Base-by-base conservation (phyloP, 2,797 vertebrate genomes). In the Hylomyscus alleni region DNA sequence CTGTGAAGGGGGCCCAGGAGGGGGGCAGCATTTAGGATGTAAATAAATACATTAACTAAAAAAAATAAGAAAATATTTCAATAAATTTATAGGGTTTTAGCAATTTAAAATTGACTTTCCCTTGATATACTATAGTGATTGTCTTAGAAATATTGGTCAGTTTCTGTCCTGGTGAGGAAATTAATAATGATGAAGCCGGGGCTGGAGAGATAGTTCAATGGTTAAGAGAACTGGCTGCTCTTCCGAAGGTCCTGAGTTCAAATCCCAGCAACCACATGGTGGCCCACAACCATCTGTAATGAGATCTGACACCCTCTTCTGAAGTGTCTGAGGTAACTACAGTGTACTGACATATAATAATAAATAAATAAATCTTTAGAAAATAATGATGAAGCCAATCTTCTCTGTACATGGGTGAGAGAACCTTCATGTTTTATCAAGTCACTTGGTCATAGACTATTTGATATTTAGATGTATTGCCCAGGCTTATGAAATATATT, bases 41-140 rank as follows among this genome's bases (percentile, higher is more conserved):
- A n/a, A 19, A 72, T 37, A 37, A 37, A 72, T 10, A 9, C 17
- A 72, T 20, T 3, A 37, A 69, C 19, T 72, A 37, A 19, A 54
- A 73, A 81, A 90, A 88, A 86, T 4, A 80, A 44, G 44, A 44
- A 62, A 94, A 67, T 58, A 91, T 89, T 73, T 94, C 78, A 87
- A 0, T 72, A 26, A 24, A 72, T 94, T 93, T 93, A 22, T 12
- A 96, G 67, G 73, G 47, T 96, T 56, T 37, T 29, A 86, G 29
- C 34, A 93, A 87, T 94, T 95, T 96, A 87, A 93, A 93, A 87
- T 85, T 44, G 84, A 62, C 31, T 95, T 96, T 37, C 67, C 40
- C n/a, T 62, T 94, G 90, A 88, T 11, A 22, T 83, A 72, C 26
- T 77, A 22, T 44, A 69, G 69, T 56, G 24, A 37, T 91, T 58